Evolutionary conservation across 2,113 vertebrate species (phyloP), one percentile per base, ranked within the genome.

Genomic region (Vireo altiloquus): DNA sequence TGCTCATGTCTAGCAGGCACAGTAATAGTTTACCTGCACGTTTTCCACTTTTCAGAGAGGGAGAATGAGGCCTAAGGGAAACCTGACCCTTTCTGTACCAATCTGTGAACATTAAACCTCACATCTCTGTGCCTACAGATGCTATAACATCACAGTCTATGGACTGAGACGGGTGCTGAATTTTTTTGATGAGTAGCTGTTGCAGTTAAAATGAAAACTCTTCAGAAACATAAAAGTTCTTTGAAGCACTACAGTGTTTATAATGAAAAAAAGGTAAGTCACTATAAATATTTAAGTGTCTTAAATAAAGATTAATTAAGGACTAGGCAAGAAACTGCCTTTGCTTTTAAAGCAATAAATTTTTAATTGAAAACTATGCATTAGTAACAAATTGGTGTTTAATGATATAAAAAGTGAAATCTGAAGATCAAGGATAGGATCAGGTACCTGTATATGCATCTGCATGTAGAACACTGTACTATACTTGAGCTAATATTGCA

Each of bases 301-400:
- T 93, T 49, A 91, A 92, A 85, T 75, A 89, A 86, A 95, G 49
- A 87, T 82, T 94, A 90, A 92, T 94, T 91, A 95, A 82, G 23
- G 84, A 40, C 20, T 40, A 82, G 57, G 57, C 46, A 89, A 50
- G 72, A 95, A 89, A 42, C 53, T 91, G 44, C 54, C 33, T 91
- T 95, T 90, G 75, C 75, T 80, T 93, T 89, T 87, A 81, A 84
- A 94, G 47, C 25, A 91, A 69, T 91, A 72, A 15, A 46, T 70
- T 61, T 94, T 95, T 80, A 77, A 92, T 90, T 92, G 63, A 33
- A 54, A 89, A 72, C 25, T 90, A 70, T 80, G 22, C 17, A 74
- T 72, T 84, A 82, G 50, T 69, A 85, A 85, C 46, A 92, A 92
- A 66, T n/a, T 13, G 14, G 13, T 78, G 30, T 72, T 83, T 86